Base-by-base conservation (phyloP, 2,113 vertebrate species). In the Centropus bengalensis region DNA sequence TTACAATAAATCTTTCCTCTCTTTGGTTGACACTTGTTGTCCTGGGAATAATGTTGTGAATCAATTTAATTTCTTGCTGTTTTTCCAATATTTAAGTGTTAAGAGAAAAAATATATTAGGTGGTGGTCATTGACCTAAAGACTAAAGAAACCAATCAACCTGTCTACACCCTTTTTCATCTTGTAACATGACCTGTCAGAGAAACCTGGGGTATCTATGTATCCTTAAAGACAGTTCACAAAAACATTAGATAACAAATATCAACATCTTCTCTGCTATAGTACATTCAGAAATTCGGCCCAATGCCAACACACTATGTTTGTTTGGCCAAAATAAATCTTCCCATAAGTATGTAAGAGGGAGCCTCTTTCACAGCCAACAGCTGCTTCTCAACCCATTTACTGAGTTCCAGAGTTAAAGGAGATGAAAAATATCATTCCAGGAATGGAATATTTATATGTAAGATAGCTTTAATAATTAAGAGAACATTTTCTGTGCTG, bases 401-500 rank as follows among this genome's bases (percentile, higher is more conserved):
- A 66, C 69, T 32, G 28, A 73, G 92, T 82, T 60, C 26, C n/a
- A 69, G 40, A 68, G 10, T 8, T 47, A 59, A 59, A 75, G 33
- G 56, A 81, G 33, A 63, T 75, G 67, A 86, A 60, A 82, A 90
- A 71, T 32, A 68, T 33, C 14, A 5, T n/a, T 86, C 75, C 67
- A 76, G 44, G 69, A 92, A 17, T 8, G 49, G 54, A 69, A 27
- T 86, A 63, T 89, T 94, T 67, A 64, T 80, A 77, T 44, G 19
- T 23, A 80, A 73, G 40, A 21, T 42, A 8, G 14, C 27, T 86
- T 94, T 75, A 56, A 56, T 90, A 91, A 92, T 86, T 80, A 92
- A 77, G 60, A n/a, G 55, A 73, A 77, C 8, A 19, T 66, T 82
- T 93, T 86, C 42, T 77, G 6, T 69, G 51, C n/a, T 68, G 71